Percentiles rank a stretch among this genome's conserved stretches.
Conservation (phyloP, 53 echinoderm and acorn worm genomes). For the Patiria pectinifera region DNA sequence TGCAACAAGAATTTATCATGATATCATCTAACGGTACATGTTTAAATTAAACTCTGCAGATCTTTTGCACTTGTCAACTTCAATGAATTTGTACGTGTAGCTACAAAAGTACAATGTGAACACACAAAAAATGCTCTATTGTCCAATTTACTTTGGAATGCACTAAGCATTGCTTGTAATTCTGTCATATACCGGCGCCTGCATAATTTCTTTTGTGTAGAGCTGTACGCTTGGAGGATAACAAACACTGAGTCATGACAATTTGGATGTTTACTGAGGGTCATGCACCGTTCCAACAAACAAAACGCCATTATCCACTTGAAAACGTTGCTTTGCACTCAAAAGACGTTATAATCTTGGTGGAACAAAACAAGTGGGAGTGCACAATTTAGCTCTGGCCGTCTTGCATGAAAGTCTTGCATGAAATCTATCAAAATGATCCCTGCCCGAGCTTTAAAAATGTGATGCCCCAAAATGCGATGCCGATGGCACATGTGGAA, state of each 20-base stretch:
- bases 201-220: neutral
- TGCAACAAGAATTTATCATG: neutral
- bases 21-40: neutral
- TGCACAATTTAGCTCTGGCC: too few relatives aligned
- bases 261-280: neutral
- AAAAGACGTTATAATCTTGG: too few relatives aligned
- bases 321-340: too few relatives aligned
- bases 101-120: neutral
- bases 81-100: neutral
- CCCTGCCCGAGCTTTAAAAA: too few relatives aligned
- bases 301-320: neutral
- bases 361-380: too few relatives aligned
- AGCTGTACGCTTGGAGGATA: neutral
- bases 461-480: too few relatives aligned
- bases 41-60: neutral
- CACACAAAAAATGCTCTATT: too few relatives aligned
- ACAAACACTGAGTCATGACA: neutral
- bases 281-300: neutral
- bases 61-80: neutral
- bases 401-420: too few relatives aligned
- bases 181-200: neutral
- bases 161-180: neutral
- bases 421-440: too few relatives aligned
- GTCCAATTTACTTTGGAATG: neutral
- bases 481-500: too few relatives aligned